Conservation (phyloP, 2,888 invertebrate genomes). For the Copidosoma aretas region DNA sequence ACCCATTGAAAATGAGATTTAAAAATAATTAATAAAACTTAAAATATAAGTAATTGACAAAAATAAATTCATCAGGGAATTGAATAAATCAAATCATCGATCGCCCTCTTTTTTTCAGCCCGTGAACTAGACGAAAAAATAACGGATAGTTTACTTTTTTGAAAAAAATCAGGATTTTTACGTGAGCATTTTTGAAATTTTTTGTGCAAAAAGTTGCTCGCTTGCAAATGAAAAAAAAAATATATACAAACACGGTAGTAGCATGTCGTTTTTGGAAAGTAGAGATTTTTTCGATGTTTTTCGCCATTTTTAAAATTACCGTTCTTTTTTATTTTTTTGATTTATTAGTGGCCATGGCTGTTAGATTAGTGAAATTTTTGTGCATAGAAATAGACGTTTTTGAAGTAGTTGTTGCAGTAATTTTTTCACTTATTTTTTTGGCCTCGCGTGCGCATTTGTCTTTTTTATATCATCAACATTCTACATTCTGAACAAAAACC, state of each 20-base stretch:
- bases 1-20: too few relatives aligned
- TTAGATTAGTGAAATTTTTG: slow-evolving; percentile 16
- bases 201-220: slow-evolving; percentile 30
- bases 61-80: too few relatives aligned
- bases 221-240: slow-evolving; percentile 23
- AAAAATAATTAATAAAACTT: too few relatives aligned
- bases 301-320: slow-evolving; percentile 6
- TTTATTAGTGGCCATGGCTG: slow-evolving; percentile 11
- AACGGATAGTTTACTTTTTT: slow-evolving; percentile 42
- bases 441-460: slow-evolving; percentile 7
- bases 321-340: slow-evolving; percentile 8
- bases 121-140: slow-evolving; percentile 30
- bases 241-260: slow-evolving; percentile 13
- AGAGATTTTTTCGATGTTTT: slow-evolving; percentile 3
- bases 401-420: slow-evolving; percentile 12
- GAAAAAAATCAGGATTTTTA: slow-evolving; percentile 41
- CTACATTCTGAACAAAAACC: neutral
- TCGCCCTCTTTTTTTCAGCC: slow-evolving; percentile 45
- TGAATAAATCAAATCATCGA: slow-evolving; percentile 23
- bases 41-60: too few relatives aligned
- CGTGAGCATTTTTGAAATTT: slow-evolving; percentile 46
- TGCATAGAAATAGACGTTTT: slow-evolving; percentile 1
- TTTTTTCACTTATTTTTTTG: slow-evolving; percentile 22
- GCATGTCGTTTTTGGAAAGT: slow-evolving; percentile 21
- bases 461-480: neutral